Conservation (phyloP, 1,140 invertebrate species). For the Tetragnatha versicolor region DNA sequence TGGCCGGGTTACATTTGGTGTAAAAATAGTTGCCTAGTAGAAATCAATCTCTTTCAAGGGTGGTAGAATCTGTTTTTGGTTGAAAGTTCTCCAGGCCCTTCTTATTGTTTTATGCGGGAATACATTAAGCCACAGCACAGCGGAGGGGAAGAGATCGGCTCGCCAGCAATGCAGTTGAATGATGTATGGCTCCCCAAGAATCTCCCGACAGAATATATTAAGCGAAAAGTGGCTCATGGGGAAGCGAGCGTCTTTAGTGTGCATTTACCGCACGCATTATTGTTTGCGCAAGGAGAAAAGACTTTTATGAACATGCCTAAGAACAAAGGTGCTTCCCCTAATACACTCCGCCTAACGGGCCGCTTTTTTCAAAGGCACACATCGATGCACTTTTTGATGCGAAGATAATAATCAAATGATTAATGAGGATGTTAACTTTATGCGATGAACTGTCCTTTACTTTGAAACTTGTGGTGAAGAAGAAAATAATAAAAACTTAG, state of each 20-base stretch:
- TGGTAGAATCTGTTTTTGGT: too few relatives aligned
- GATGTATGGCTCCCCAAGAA: neutral
- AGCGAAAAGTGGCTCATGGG: constrained; percentile 1
- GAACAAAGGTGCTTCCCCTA: constrained; percentile 42
- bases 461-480: constrained; percentile 52
- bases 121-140: too few relatives aligned
- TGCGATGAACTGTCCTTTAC: constrained; percentile 55
- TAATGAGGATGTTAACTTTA: constrained; percentile 52
- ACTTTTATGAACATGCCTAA: constrained; percentile 28
- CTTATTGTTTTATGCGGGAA: too few relatives aligned
- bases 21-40: too few relatives aligned
- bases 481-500: constrained; percentile 49
- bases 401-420: constrained; percentile 55
- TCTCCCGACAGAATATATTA: constrained; percentile 3
- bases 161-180: too few relatives aligned
- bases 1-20: too few relatives aligned
- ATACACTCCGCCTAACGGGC: constrained; percentile 21
- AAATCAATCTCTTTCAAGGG: too few relatives aligned
- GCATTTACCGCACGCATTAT: constrained; percentile 36
- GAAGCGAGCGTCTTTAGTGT: constrained; percentile 11
- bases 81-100: too few relatives aligned
- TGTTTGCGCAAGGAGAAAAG: constrained; percentile 18
- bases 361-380: constrained; percentile 26
- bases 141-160: too few relatives aligned
- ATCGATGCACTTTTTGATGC: constrained; percentile 53